phyloP scores from a whole-genome alignment of 2,888 invertebrate species.

The Melanostoma mellinum region DNA sequence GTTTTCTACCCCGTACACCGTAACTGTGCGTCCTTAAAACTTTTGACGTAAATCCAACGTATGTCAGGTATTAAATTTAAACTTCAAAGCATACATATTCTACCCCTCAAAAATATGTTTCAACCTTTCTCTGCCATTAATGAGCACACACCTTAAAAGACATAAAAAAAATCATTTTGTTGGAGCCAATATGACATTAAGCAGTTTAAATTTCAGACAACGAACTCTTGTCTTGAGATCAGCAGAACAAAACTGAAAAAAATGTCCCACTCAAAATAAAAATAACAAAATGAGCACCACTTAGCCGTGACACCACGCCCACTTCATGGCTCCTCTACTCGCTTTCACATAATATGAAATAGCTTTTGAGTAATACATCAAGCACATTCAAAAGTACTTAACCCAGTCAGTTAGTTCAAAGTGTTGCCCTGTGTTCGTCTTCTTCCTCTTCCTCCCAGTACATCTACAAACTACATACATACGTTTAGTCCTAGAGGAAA shows the following conservation, averaged over 20 bases:
- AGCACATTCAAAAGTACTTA: constrained; percentile 73
- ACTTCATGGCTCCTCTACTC: neutral
- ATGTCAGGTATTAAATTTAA: constrained; percentile 19
- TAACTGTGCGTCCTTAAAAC: neutral
- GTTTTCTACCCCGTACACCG: neutral
- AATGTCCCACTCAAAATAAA: constrained; percentile 35
- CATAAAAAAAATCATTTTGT: constrained; percentile 22
- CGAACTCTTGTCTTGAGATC: constrained; percentile 16
- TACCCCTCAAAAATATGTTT: constrained; percentile 18
- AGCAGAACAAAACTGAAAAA: constrained; percentile 22
- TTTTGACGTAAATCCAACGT: constrained; percentile 40
- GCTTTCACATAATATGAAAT: constrained; percentile 34
- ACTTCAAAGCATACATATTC: neutral
- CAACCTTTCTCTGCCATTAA: constrained; percentile 48
- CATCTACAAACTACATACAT: neutral
- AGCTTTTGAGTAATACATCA: constrained; percentile 70
- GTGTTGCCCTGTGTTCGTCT: constrained; percentile 61
- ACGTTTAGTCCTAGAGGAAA: constrained; percentile 46
- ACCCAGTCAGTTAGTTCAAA: constrained; percentile 73
- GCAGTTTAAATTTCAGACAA: constrained; percentile 53
- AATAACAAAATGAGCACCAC: constrained; percentile 63
- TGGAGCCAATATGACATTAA: constrained; percentile 58
- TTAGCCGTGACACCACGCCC: constrained; percentile 66
- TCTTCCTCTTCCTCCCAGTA: constrained; percentile 1
- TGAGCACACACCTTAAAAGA: constrained; percentile 50